Evolutionary conservation across 2,797 vertebrate species (phyloP), one percentile per base, ranked within the genome.

Genomic region (Microctenopoma lineatum): DNA sequence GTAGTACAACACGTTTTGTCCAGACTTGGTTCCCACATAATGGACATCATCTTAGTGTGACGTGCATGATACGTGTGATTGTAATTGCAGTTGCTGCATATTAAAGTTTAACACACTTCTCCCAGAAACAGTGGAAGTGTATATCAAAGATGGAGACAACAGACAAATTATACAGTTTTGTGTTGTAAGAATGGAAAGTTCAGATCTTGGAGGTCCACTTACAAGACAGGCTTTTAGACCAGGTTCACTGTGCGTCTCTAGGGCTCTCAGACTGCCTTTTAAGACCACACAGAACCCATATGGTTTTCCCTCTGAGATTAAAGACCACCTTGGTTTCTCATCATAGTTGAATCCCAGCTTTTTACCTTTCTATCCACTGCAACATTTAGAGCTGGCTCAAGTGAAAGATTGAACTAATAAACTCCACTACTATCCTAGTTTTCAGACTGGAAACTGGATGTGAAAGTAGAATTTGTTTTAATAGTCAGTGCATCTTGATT

Each of bases 271-370:
- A 60, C 36, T 53, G 54, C 26, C 56, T 66, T 80, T 64, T 64
- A 59, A 71, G 77, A 80, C 51, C 47, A 61, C 62, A 45, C 69
- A 73, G 87, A 73, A 60, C 77, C 75, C 48, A 69, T 78, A 39
- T 41, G 27, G 54, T 64, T 38, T 61, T 85, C 83, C 73, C 60
- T 65, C 68, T 11, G 70, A 85, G 84, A 91, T 90, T 75, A 87
- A 86, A 75, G 66, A 44, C 47, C 56, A 75, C 54, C 21, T 7
- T 12, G 16, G 15, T 66, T 78, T 61, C 53, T 48, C 52, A 15
- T 71, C 59, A 73, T 84, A 79, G 70, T 68, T 51, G 42, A 55
- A 77, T 61, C 51, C 47, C 5, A 1, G 16, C 48, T 67, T 13
- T 71, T 65, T 73, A 41, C 61, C 45, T 59, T 48, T 45, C 14